Evolutionary conservation across 2,113 vertebrate genomes (phyloP).

Genomic region (Pyxicephalus adspersus): DNA sequence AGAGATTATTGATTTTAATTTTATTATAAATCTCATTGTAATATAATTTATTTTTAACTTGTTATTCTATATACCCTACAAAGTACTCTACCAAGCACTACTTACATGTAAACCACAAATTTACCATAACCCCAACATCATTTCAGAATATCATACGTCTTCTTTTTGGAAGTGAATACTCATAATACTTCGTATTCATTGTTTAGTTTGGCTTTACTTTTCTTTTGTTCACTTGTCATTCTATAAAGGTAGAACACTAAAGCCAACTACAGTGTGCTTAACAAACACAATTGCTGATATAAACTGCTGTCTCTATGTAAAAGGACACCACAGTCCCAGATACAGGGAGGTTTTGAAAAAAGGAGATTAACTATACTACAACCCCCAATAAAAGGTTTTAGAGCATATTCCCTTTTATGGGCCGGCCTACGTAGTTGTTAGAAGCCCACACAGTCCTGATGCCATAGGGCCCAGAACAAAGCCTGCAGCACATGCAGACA

Average conservation of each 20-base stretch:
- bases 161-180: too few relatives aligned
- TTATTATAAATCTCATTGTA: too few relatives aligned
- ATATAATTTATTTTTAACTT: too few relatives aligned
- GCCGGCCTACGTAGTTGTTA: constrained; percentile 37
- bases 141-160: too few relatives aligned
- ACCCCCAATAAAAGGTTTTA: constrained; percentile 42
- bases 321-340: constrained; percentile 15
- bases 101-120: too few relatives aligned
- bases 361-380: constrained; percentile 37
- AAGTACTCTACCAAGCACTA: too few relatives aligned
- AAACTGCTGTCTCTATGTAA: constrained; percentile 48
- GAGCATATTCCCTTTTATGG: constrained; percentile 29
- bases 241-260: not conserved
- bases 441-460: constrained; percentile 48
- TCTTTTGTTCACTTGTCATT: not conserved
- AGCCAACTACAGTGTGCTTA: not conserved
- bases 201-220: not conserved
- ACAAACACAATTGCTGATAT: constrained; percentile 35
- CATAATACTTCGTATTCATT: not conserved
- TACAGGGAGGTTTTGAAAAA: constrained; percentile 5
- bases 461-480: constrained; percentile 29
- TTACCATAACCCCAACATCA: too few relatives aligned
- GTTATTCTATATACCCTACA: too few relatives aligned
- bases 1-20: too few relatives aligned
- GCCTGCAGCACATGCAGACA: constrained; percentile 48